Percentiles rank a stretch among this genome's conserved stretches.
Evolutionary conservation across 2,888 invertebrate species (phyloP).

Genomic region (Cephus pulcher): DNA sequence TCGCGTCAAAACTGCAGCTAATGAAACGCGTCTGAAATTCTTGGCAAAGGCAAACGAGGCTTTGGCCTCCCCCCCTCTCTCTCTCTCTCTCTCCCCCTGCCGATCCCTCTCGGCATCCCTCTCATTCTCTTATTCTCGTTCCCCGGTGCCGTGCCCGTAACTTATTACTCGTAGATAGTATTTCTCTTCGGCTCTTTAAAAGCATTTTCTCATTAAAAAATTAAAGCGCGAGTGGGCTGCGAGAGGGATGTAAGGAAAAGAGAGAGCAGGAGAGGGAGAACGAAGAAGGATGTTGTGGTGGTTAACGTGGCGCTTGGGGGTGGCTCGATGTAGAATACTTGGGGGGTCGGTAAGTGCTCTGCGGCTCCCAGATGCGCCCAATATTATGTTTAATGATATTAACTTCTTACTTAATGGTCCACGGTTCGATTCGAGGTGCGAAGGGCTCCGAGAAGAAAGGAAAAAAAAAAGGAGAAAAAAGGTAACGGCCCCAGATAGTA

Average conservation of each 20-base stretch:
- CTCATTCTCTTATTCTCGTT: neutral
- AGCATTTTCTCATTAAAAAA: conserved; percentile 77
- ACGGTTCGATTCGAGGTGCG: conserved; percentile 66
- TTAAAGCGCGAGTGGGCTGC: conserved; percentile 53
- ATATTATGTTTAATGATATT: conserved; percentile 68
- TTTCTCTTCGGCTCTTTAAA: conserved; percentile 70
- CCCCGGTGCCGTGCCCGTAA: conserved; percentile 42
- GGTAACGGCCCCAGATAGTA: conserved; percentile 23
- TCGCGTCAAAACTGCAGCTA: neutral
- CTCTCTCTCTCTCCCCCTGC: too few species aligned
- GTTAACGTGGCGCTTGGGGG: conserved; percentile 18
- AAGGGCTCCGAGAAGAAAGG: conserved; percentile 34
- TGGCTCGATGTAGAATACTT: conserved; percentile 26
- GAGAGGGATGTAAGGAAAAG: conserved; percentile 28
- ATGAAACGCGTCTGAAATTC: neutral
- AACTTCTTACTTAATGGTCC: conserved; percentile 67
- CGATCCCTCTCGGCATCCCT: too few species aligned
- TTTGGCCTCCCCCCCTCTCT: too few species aligned
- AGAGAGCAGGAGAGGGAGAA: conserved; percentile 24
- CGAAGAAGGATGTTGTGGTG: conserved; percentile 29
- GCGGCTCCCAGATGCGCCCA: conserved; percentile 67
- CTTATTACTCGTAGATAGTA: conserved; percentile 65
- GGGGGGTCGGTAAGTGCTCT: conserved; percentile 62
- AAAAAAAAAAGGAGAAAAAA: conserved; percentile 29
- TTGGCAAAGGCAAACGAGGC: too few species aligned